A percentile compares a stretch with the other conserved stretches of the same genome.
phyloP scores from a whole-genome alignment of 2,888 invertebrate genomes.

The Abscondita cerata region DNA sequence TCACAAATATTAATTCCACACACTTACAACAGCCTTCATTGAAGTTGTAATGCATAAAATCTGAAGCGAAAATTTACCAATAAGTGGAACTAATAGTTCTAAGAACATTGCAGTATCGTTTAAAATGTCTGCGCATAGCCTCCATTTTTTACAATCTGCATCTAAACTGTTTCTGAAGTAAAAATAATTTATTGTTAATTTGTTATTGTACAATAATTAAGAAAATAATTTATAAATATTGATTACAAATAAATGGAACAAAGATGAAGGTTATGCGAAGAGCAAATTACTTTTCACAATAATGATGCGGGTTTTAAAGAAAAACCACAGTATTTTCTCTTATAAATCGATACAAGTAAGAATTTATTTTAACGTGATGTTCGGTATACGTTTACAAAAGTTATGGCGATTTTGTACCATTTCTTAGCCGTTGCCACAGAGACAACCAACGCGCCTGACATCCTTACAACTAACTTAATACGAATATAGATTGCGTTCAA shows the following conservation, averaged over 20 bases:
- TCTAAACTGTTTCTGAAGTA: conserved; percentile 72
- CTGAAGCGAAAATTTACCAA: conserved; percentile 66
- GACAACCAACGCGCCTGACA: too few relatives aligned
- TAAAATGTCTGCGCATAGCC: conserved; percentile 89
- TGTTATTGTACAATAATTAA: not conserved
- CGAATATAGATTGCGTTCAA: too few relatives aligned
- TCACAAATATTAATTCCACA: conserved; percentile 54
- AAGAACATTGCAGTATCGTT: conserved; percentile 91
- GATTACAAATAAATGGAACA: not conserved
- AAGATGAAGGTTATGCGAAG: not conserved
- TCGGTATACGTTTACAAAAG: too few relatives aligned
- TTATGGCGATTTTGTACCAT: too few relatives aligned
- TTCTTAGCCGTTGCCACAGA: too few relatives aligned
- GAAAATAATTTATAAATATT: not conserved
- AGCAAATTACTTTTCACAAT: too few relatives aligned
- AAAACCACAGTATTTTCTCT: too few relatives aligned
- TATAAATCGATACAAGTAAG: too few relatives aligned
- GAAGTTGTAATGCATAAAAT: conserved; percentile 77
- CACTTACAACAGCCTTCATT: conserved; percentile 85
- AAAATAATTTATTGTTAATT: conserved; percentile 2
- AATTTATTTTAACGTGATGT: too few relatives aligned
- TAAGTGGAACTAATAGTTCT: conserved; percentile 79
- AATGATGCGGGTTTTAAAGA: too few relatives aligned
- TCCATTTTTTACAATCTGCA: conserved; percentile 94
- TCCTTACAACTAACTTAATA: too few relatives aligned